Evolutionary conservation across 2,797 vertebrate species (phyloP), one percentile per base, ranked within the genome.

Genomic region (Scleropages formosus): DNA sequence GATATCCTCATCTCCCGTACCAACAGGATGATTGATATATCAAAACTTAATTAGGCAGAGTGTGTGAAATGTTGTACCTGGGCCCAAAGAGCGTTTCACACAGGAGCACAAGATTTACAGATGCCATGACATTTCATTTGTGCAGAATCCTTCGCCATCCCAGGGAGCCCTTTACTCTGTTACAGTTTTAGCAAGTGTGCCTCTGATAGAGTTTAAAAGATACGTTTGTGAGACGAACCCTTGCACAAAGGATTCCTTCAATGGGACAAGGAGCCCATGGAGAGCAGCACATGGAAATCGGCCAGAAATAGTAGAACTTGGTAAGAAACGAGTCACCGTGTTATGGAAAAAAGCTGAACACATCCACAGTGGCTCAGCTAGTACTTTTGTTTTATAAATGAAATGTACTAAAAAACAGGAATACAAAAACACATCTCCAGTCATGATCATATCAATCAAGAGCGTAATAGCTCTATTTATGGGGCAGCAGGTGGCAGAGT

Each of bases 31-130:
- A 53, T 16, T 26, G 74, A 44, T 27, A 16, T 0, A 8, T 26
- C 20, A 12, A 7, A 15, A 11, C 22, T 74, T 44, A 59, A 74
- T 62, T 74, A 47, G 46, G 22, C 20, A 3, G 6, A 16, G 4
- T 13, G 26, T 62, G 76, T 58, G 65, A 69, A 61, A 78, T 73
- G 16, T 39, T 61, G 4, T 47, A 78, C 56, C 64, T 16, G 18
- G 46, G n/a, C 13, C 47, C 26, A 44, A 27, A 76, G 22, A 9
- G 53, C 15, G 20, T 4, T 31, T 71, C 56, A 24, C 46, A 39
- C 12, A 8, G 3, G 49, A n/a, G 26, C 9, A 26, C 27, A 20
- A 59, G 66, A 61, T 69, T 69, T 26, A 75, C 44, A 51, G 13
- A 15, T 16, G 22, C 39, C 12, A 15, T 62, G 66, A 67, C 58